Conservation (phyloP, 2,888 invertebrate species). For the Octodonta nipae region DNA sequence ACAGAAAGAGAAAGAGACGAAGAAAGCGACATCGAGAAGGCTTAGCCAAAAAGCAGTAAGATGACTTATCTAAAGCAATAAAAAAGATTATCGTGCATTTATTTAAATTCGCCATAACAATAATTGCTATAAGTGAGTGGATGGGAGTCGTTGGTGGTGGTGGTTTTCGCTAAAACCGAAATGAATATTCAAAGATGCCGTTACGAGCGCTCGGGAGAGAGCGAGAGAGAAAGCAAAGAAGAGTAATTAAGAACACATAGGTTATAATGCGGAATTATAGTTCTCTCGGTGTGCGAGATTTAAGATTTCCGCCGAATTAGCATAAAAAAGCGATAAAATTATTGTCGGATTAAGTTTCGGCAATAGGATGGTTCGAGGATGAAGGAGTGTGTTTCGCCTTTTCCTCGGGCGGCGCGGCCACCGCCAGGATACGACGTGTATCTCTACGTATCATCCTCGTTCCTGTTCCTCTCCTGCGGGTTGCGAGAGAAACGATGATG, state of each 20-base stretch:
- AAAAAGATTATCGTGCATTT: conserved; percentile 17
- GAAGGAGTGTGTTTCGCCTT: conserved; percentile 2
- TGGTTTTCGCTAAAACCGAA: conserved; percentile 5
- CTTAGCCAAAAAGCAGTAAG: too few relatives aligned
- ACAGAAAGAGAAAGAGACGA: too few relatives aligned
- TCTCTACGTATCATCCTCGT: neutral
- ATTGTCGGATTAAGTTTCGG: conserved; percentile 19
- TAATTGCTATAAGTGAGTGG: conserved; percentile 10
- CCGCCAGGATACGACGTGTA: too few relatives aligned
- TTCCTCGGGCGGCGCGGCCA: too few relatives aligned
- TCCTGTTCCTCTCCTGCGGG: too few relatives aligned
- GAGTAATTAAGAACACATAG: conserved; percentile 31
- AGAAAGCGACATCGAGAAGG: too few relatives aligned
- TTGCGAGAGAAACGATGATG: too few relatives aligned
- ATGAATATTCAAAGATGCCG: conserved; percentile 18
- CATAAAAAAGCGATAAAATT: conserved; percentile 29
- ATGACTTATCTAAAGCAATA: conserved; percentile 15
- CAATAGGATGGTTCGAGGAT: conserved; percentile 13
- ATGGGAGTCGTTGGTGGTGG: too few relatives aligned
- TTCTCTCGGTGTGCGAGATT: conserved; percentile 14
- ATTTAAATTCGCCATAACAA: conserved; percentile 16
- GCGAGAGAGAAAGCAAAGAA: too few relatives aligned
- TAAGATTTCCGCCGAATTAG: conserved; percentile 18
- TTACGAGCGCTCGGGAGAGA: conserved; percentile 10
- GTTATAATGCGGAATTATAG: conserved; percentile 28